A percentile compares a stretch with the other conserved stretches of the same genome.
These are phyloP conservation scores for Cepaea hortensis DNA, from an alignment of 2,888 invertebrate species.

Conservation along the genomic window DNA sequence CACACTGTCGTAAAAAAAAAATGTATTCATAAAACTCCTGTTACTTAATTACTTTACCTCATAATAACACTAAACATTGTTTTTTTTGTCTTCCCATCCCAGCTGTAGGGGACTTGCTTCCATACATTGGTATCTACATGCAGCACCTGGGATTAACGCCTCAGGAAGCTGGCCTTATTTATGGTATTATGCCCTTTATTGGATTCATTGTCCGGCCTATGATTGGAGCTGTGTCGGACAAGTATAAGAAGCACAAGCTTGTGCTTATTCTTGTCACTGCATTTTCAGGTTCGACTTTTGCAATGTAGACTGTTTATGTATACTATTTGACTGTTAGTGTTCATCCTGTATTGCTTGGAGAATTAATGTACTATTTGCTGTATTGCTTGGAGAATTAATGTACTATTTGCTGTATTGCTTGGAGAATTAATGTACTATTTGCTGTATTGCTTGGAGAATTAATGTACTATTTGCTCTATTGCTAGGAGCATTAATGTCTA, in stretches of 20 bases:
- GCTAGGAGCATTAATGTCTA: too few species aligned
- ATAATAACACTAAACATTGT: too few species aligned
- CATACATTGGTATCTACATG: constrained; percentile 89
- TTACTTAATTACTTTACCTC: too few species aligned
- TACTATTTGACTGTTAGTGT: not conserved
- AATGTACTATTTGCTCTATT: not conserved
- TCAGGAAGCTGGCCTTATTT: constrained; percentile 86
- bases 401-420: too few species aligned
- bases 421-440: too few species aligned
- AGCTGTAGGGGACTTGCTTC: constrained; percentile 89
- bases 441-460: not conserved
- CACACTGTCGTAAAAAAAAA: too few species aligned
- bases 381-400: too few species aligned
- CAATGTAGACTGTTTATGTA: not conserved
- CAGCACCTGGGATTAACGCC: constrained; percentile 84
- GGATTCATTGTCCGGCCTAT: constrained; percentile 87
- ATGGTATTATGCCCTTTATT: constrained; percentile 86
- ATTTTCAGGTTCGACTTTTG: constrained; percentile 82
- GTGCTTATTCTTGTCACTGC: constrained; percentile 87
- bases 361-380: too few species aligned
- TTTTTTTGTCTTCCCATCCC: constrained; percentile 47
- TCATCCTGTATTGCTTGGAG: not conserved
- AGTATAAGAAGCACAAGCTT: constrained; percentile 86
- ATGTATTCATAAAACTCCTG: too few species aligned
- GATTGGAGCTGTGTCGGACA: constrained; percentile 87